Evolutionary conservation across 2,888 invertebrate genomes (phyloP).

Genomic region (Dastarcus helophoroides): DNA sequence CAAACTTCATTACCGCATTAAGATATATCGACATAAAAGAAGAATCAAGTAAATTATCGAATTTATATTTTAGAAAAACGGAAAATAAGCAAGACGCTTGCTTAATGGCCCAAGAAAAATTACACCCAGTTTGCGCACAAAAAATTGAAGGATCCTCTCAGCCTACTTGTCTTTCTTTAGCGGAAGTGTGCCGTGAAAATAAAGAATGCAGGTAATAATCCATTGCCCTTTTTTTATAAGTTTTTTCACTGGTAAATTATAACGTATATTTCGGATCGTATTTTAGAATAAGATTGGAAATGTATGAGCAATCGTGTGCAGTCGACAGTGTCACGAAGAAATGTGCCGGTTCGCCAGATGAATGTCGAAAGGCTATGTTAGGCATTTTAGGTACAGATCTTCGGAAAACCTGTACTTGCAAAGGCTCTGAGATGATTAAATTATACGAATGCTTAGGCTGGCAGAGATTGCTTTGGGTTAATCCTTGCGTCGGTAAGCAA

Average conservation of each 20-base stretch:
- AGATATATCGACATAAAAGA: too few species aligned
- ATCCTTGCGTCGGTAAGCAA: constrained; percentile 81
- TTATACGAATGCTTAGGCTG: constrained; percentile 82
- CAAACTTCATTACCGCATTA: too few species aligned
- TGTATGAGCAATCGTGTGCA: constrained; percentile 84
- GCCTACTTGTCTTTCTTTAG: constrained; percentile 78
- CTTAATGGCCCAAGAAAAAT: constrained; percentile 78
- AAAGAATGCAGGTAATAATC: constrained; percentile 67
- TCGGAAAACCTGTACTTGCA: constrained; percentile 77
- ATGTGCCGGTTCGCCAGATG: constrained; percentile 76
- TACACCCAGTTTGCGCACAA: constrained; percentile 83
- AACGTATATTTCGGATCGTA: background rate
- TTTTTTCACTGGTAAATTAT: too few species aligned
- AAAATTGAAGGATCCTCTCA: constrained; percentile 51
- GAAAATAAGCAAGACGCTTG: constrained; percentile 78
- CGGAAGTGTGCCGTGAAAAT: constrained; percentile 71
- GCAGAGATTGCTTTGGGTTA: constrained; percentile 83
- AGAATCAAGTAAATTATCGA: too few species aligned
- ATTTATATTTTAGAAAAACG: constrained; percentile 62
- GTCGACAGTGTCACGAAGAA: constrained; percentile 83
- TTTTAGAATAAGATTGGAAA: constrained; percentile 63
- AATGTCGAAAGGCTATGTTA: constrained; percentile 74
- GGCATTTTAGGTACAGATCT: constrained; percentile 84
- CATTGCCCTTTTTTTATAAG: constrained; percentile 5
- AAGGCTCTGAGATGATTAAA: constrained; percentile 74